Evolutionary conservation across 2,888 invertebrate species (phyloP).

Genomic region (Elaeidobius kamerunicus): DNA sequence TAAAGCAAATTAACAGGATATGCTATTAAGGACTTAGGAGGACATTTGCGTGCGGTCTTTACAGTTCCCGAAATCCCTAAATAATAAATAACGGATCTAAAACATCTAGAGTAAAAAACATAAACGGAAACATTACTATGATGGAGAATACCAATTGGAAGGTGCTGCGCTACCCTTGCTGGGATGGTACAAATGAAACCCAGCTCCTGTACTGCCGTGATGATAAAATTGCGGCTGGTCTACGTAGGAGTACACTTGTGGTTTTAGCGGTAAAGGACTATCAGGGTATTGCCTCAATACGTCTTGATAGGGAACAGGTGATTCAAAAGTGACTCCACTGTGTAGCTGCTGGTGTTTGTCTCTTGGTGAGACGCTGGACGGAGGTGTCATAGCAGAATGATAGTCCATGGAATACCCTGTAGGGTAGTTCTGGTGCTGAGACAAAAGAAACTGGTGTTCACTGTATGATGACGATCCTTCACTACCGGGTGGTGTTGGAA

Average conservation of each 20-base stretch:
- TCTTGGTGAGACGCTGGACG: constrained; percentile 93
- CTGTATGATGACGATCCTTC: constrained; percentile 74
- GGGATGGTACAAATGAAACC: constrained; percentile 88
- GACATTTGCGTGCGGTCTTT: too few relatives aligned
- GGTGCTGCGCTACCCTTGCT: constrained; percentile 55
- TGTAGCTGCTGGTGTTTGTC: constrained; percentile 72
- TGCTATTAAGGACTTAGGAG: too few relatives aligned
- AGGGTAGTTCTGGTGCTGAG: constrained; percentile 60
- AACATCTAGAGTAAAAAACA: neutral
- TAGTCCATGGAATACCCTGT: constrained; percentile 69
- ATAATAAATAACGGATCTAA: neutral
- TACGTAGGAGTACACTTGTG: constrained; percentile 78
- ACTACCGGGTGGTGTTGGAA: constrained; percentile 89
- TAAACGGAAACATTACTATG: constrained; percentile 43
- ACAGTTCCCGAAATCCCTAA: too few relatives aligned
- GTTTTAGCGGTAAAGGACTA: constrained; percentile 77
- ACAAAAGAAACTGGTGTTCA: constrained; percentile 60
- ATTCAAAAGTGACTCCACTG: constrained; percentile 53
- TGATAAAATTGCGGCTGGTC: constrained; percentile 88
- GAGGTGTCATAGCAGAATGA: constrained; percentile 94
- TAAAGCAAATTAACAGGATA: too few relatives aligned
- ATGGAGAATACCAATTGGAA: constrained; percentile 50
- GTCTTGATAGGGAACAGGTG: constrained; percentile 50
- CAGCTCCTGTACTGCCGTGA: constrained; percentile 54
- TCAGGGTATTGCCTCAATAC: constrained; percentile 63